phyloP scores from a whole-genome alignment of 2,888 invertebrate species.

The Campoletis raptor region DNA sequence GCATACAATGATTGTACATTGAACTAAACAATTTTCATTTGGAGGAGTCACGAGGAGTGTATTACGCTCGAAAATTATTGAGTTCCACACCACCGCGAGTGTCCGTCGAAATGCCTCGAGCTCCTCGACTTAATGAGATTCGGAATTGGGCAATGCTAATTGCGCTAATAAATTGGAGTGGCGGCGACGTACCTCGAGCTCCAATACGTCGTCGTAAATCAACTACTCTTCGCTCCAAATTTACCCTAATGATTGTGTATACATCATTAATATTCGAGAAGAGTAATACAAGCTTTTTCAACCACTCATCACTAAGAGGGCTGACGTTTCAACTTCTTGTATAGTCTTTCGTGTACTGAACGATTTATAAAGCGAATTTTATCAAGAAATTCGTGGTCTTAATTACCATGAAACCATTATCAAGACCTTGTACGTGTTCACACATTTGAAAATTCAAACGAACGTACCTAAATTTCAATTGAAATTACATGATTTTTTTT shows the following conservation, averaged over 20 bases:
- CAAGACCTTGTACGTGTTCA: neutral
- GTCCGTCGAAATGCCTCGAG: slow-evolving; percentile 25
- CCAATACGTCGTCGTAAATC: slow-evolving; percentile 12
- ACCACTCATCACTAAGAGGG: neutral
- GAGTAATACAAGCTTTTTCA: neutral
- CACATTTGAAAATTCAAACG: no score
- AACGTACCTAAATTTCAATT: no score
- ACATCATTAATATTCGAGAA: slow-evolving; percentile 31
- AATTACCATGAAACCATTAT: neutral
- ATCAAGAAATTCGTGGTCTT: neutral
- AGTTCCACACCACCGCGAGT: neutral
- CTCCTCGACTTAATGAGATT: slow-evolving; percentile 37
- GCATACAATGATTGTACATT: neutral
- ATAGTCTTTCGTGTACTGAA: neutral
- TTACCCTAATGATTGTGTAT: slow-evolving; percentile 12
- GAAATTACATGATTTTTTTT: no score
- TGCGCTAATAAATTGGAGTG: slow-evolving; percentile 33
- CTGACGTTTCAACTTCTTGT: neutral
- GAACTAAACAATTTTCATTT: neutral
- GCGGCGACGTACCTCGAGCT: slow-evolving; percentile 2
- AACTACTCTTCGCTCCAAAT: slow-evolving; percentile 13
- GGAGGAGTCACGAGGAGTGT: neutral
- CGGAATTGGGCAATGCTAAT: slow-evolving; percentile 18
- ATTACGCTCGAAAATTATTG: slow-evolving; percentile 8
- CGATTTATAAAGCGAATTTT: neutral